Conservation (phyloP, 92 coral and sea anemone species). For the Parazoanthus atlanticus region DNA sequence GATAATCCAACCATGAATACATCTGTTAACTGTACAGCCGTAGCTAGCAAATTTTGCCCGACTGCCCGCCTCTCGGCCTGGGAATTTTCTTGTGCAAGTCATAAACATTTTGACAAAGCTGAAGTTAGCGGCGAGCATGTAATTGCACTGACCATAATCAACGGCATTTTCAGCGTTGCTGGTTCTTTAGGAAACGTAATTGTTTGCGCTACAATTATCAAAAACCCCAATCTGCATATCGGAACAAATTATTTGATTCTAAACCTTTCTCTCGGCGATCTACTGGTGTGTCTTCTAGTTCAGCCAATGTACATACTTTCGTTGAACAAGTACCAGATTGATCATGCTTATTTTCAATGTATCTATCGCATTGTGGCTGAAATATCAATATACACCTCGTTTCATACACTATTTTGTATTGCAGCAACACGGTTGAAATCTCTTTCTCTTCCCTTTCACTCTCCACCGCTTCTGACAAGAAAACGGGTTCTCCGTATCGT, state of each 20-base stretch:
- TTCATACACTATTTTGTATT: conserved; percentile 24
- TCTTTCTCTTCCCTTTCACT: conserved; percentile 16
- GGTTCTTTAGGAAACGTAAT: conserved; percentile 27
- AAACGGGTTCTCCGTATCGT: neutral
- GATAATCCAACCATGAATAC: conserved; percentile 1
- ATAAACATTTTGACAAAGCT: neutral
- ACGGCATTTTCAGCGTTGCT: conserved; percentile 24
- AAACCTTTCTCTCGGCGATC: conserved; percentile 33
- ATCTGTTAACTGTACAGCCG: neutral
- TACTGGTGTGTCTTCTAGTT: conserved; percentile 19
- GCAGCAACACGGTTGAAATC: conserved; percentile 21
- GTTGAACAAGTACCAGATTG: neutral
- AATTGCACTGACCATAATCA: conserved; percentile 10
- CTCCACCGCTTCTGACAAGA: conserved; percentile 13
- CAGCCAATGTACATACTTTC: conserved; percentile 26
- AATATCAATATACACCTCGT: conserved; percentile 28
- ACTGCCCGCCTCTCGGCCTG: neutral
- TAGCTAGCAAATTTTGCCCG: neutral
- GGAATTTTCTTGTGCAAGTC: neutral
- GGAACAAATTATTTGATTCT: conserved; percentile 36
- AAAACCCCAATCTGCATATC: conserved; percentile 21
- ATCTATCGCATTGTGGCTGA: conserved; percentile 30
- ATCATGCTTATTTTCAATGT: conserved; percentile 3
- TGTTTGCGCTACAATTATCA: conserved; percentile 33
- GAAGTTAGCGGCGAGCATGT: conserved; percentile 6